Base-by-base conservation (phyloP, 2,888 invertebrate genomes). In the Perdita meconis region DNA sequence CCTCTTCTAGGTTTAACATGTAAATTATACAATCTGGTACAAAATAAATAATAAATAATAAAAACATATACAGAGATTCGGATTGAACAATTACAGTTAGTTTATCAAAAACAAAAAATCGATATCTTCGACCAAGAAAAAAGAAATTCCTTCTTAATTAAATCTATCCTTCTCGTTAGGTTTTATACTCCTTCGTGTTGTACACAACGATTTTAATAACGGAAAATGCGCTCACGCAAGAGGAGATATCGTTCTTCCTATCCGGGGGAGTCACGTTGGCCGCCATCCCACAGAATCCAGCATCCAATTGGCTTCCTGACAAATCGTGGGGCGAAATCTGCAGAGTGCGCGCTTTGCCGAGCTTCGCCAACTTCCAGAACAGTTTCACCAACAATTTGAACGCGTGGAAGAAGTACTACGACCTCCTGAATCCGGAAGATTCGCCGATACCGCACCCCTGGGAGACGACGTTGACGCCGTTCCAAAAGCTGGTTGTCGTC, bases 181-280 rank as follows among this genome's bases (percentile, higher is more conserved):
- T 88, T 12, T 89, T 95, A 60, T 95, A 95, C 76, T 93, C 95
- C 4, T 95, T 95, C 88, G 89, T 95, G 42, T 90, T 95, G 47
- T 94, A 94, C 82, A 90, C 93, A 26, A 93, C 91, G 72, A 88
- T 93, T 13, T 81, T 93, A 36, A 81, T 92, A 87, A 77, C 88
- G 56, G 78, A 85, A 0, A 84, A 85, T 1, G 63, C 90, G 80
- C 88, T 94, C 19, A 92, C 93, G 57, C 92, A 93, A 75, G 90
- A 91, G 72, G 93, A 88, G 57, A 78, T 90, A 91, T 91, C 94
- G 82, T 97, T 97, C 92, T 94, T 97, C 59, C 93, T 97, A 76
- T 96, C 96, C 55, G 97, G 97, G 42, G 96, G 96, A 13, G 94
- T 96, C 64, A 94, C 95, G 53, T 93, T 96, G 67, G 95, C 96